A percentile compares a stretch with the other conserved stretches of the same genome.
Conservation (phyloP, 2,888 invertebrate species). For the Melanostoma mellinum region DNA sequence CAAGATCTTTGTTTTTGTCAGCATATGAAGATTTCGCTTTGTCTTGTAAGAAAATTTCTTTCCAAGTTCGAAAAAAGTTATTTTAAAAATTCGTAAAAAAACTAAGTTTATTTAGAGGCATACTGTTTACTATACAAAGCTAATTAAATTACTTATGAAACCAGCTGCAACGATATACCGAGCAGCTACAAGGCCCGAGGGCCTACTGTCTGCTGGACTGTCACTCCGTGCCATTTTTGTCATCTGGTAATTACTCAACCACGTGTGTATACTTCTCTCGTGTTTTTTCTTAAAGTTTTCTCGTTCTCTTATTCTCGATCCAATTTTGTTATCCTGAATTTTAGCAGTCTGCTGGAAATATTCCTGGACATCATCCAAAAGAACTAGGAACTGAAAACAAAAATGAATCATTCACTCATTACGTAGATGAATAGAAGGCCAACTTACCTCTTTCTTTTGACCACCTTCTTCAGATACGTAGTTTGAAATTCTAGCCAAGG, state of each 20-base stretch:
- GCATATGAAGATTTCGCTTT: too few relatives aligned
- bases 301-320: constrained; percentile 36
- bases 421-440: neutral
- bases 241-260: constrained; percentile 17
- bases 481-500: constrained; percentile 37
- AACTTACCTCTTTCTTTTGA: constrained; percentile 49
- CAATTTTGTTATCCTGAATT: constrained; percentile 47
- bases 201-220: neutral
- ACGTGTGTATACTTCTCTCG: constrained; percentile 4
- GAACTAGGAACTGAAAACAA: constrained; percentile 25
- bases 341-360: neutral
- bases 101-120: constrained; percentile 26
- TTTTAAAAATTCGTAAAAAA: neutral
- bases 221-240: constrained; percentile 17
- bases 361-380: constrained; percentile 29
- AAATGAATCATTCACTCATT: neutral
- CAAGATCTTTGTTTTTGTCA: too few relatives aligned
- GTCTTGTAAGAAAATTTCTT: too few relatives aligned
- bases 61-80: neutral
- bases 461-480: constrained; percentile 55
- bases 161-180: constrained; percentile 59
- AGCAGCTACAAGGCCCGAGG: constrained; percentile 13
- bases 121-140: constrained; percentile 30
- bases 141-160: constrained; percentile 59
- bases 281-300: constrained; percentile 37